phyloP scores from a whole-genome alignment of 2,797 vertebrate genomes.

The Eulemur albifrons region DNA sequence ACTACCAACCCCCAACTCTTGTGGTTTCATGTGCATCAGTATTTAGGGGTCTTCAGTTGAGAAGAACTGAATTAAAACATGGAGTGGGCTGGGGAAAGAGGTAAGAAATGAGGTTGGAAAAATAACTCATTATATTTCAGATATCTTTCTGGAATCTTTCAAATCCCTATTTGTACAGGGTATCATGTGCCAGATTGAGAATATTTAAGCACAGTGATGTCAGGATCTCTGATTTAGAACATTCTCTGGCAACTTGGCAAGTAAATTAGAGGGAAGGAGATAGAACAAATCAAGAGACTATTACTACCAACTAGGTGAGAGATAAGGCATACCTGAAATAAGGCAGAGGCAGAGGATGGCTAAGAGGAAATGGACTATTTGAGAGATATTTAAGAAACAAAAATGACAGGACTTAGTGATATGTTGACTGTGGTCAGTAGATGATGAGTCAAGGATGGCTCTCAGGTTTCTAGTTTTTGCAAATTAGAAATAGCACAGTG shows the following conservation, averaged over 20 bases:
- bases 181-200: not conserved
- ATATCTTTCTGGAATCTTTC: not conserved
- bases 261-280: not conserved
- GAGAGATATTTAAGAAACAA: not conserved
- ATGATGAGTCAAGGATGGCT: not conserved
- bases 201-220: not conserved
- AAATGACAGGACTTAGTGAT: not conserved
- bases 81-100: not conserved
- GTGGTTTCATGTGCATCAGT: not conserved
- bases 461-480: conserved; percentile 30
- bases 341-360: not conserved
- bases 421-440: not conserved
- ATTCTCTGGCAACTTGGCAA: not conserved
- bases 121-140: not conserved
- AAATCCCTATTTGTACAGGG: not conserved
- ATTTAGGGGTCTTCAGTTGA: not conserved
- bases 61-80: not conserved
- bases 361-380: conserved; percentile 1
- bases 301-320: not conserved
- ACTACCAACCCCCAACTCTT: not conserved
- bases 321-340: not conserved
- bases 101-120: not conserved
- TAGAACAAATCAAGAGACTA: not conserved
- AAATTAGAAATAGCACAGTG: not conserved
- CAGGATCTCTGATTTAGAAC: not conserved